These are phyloP conservation scores for Octomys mimax DNA, from an alignment of 2,797 vertebrate species.

Conservation along the genomic window DNA sequence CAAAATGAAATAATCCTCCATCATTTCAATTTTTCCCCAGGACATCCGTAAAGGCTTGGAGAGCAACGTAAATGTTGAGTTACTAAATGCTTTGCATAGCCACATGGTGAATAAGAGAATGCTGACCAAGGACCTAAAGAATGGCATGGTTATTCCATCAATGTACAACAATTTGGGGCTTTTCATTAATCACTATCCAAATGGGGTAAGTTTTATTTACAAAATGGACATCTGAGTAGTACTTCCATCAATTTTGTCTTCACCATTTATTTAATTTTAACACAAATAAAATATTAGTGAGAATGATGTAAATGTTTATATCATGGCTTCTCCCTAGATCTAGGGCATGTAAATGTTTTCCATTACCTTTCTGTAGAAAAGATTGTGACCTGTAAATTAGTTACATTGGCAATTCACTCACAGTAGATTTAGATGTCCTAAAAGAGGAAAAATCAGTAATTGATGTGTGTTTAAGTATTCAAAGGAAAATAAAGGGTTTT, in stretches of 20 bases:
- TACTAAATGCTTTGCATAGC: conserved; percentile 97
- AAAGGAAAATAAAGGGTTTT: background rate
- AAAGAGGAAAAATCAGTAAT: background rate
- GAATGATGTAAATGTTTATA: background rate
- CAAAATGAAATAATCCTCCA: conserved; percentile 20
- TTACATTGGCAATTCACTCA: background rate
- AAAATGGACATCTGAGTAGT: background rate
- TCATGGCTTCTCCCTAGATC: background rate
- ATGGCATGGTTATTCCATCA: conserved; percentile 93
- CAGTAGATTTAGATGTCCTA: background rate
- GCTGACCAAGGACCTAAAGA: conserved; percentile 97
- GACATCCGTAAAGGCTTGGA: conserved; percentile 92
- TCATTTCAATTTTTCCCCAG: conserved; percentile 87
- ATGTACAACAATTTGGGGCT: conserved; percentile 96
- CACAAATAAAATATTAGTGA: conserved; percentile 13
- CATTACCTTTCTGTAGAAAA: background rate
- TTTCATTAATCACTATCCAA: conserved; percentile 97
- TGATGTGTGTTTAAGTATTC: background rate
- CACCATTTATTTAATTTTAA: background rate
- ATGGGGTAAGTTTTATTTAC: conserved; percentile 93
- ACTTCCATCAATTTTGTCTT: background rate
- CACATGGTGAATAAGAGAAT: conserved; percentile 97
- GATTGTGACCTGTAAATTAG: background rate
- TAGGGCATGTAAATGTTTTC: background rate
- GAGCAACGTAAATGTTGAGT: conserved; percentile 97